phyloP scores from a whole-genome alignment of 2,113 vertebrate species.

The Vombatus ursinus region DNA sequence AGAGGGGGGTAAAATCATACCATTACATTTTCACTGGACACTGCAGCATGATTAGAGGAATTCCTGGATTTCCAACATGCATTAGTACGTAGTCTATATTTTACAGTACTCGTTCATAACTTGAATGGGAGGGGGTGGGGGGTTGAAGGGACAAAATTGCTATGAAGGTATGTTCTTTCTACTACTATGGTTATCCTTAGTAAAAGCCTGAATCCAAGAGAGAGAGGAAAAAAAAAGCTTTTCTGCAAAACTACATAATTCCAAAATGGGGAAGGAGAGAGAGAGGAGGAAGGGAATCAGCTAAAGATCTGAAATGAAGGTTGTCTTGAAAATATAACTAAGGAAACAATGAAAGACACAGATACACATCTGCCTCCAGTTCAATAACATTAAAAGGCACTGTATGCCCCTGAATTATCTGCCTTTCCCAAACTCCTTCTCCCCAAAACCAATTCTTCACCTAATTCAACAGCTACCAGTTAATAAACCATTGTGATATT shows the following conservation, averaged over 20 bases:
- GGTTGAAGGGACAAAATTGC: neutral
- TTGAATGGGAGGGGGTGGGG: neutral
- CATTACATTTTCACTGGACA: neutral
- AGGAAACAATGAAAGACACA: neutral
- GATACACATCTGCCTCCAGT: neutral
- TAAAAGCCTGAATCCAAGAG: neutral
- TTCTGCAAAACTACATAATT: neutral
- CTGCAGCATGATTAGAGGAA: neutral
- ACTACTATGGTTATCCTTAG: neutral
- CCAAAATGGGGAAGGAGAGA: slow-evolving; percentile 6
- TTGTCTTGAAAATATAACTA: neutral
- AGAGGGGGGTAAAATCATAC: neutral
- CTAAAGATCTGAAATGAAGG: neutral
- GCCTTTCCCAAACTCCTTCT: neutral
- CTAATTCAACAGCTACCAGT: neutral
- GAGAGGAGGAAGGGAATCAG: neutral
- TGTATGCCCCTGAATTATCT: neutral
- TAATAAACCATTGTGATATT: neutral
- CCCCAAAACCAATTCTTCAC: neutral
- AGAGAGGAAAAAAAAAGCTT: neutral
- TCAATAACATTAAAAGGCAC: neutral
- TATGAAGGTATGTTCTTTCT: neutral
- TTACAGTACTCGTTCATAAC: slow-evolving; percentile 1
- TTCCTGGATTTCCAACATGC: neutral
- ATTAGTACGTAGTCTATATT: neutral